A percentile compares a stretch with the other conserved stretches of the same genome.
Conservation (phyloP, 2,797 vertebrate genomes). For the Arrhamphus sclerolepis region DNA sequence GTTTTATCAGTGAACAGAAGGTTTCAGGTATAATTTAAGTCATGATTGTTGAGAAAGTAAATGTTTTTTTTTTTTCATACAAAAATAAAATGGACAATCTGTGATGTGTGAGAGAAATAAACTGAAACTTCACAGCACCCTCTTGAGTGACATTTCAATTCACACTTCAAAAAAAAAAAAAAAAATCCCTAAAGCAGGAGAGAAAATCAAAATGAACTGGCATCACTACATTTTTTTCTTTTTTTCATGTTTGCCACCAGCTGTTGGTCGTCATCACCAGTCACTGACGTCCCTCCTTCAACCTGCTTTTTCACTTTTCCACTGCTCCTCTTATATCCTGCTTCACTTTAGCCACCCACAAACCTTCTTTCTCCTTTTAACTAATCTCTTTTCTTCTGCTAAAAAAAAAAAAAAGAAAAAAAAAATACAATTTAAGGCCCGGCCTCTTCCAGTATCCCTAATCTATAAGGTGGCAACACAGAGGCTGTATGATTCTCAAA, state of each 20-base stretch:
- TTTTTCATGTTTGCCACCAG: no score
- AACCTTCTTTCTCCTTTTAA: slow-evolving; percentile 12
- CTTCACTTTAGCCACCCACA: slow-evolving; percentile 12
- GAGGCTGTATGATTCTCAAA: no score
- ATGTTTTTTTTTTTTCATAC: slow-evolving; percentile 55
- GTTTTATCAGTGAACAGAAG: slow-evolving; percentile 50
- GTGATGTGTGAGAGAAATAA: slow-evolving; percentile 53
- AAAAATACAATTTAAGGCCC: slow-evolving; percentile 64
- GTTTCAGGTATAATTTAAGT: slow-evolving; percentile 64
- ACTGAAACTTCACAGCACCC: slow-evolving; percentile 49
- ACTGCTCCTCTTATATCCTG: neutral
- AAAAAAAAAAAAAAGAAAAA: slow-evolving; percentile 36
- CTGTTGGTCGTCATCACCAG: slow-evolving; percentile 5
- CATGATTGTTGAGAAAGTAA: slow-evolving; percentile 50
- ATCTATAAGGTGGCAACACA: slow-evolving; percentile 40
- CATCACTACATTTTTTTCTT: slow-evolving; percentile 18
- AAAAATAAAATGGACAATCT: slow-evolving; percentile 72
- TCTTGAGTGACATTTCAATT: slow-evolving; percentile 49
- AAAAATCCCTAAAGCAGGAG: slow-evolving; percentile 38
- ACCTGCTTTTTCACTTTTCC: slow-evolving; percentile 31
- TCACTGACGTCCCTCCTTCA: slow-evolving; percentile 24
- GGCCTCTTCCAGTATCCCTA: slow-evolving; percentile 71
- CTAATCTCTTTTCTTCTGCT: slow-evolving; percentile 14
- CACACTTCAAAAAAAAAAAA: slow-evolving; percentile 34
- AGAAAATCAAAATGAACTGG: slow-evolving; percentile 41